Conservation (phyloP, 2,888 invertebrate genomes). For the Lasioglossum malachurum region DNA sequence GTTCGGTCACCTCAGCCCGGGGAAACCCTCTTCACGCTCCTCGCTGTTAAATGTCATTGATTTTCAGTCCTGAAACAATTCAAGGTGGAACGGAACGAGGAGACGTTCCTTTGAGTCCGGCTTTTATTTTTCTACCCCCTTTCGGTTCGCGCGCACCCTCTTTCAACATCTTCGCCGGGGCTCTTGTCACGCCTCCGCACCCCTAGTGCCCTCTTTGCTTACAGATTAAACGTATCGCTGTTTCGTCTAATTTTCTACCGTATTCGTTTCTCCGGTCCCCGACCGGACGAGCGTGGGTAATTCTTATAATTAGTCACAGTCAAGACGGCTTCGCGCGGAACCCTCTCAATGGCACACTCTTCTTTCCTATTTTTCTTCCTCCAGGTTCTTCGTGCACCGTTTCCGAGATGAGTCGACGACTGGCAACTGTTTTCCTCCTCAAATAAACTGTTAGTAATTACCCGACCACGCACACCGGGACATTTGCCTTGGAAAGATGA, state of each 20-base stretch:
- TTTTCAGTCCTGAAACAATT: constrained; percentile 47
- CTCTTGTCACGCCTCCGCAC: constrained; percentile 10
- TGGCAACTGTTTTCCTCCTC: neutral
- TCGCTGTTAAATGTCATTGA: constrained; percentile 45
- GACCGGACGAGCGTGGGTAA: constrained; percentile 36
- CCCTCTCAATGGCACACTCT: neutral
- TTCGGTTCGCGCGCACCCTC: neutral
- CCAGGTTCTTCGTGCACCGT: constrained; percentile 7
- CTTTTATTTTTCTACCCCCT: constrained; percentile 28
- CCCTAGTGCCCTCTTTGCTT: constrained; percentile 36
- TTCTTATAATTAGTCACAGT: constrained; percentile 60
- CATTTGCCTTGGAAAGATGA: too few species aligned
- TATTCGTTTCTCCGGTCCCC: constrained; percentile 3
- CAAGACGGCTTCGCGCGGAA: constrained; percentile 25
- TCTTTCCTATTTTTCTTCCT: constrained; percentile 5
- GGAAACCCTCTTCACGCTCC: neutral
- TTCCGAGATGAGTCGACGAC: neutral
- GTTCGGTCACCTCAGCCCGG: neutral
- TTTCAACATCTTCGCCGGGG: constrained; percentile 1
- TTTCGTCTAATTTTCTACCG: constrained; percentile 1
- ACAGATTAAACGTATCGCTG: constrained; percentile 51
- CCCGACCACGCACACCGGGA: neutral
- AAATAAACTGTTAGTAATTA: neutral
- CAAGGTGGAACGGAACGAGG: neutral
- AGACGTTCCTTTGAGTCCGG: neutral